Evolutionary conservation across 2,797 vertebrate genomes (phyloP).

Genomic region (Poeciliopsis gracilis): DNA sequence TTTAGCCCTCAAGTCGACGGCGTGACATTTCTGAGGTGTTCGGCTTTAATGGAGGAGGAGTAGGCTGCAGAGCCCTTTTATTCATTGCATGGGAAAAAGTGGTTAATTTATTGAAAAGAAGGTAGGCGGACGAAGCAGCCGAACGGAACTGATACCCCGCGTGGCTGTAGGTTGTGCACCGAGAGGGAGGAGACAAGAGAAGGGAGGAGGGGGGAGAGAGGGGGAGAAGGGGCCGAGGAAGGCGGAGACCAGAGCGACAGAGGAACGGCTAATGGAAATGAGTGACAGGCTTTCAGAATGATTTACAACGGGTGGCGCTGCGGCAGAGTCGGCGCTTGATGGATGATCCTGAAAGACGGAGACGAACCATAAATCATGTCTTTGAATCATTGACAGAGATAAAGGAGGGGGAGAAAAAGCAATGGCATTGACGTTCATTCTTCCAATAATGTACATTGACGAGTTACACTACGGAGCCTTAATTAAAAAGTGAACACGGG

Average conservation of each 20-base stretch:
- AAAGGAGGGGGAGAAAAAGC: slow-evolving; percentile 98
- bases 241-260: slow-evolving; percentile 81
- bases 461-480: slow-evolving; percentile 99
- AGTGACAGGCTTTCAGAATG: slow-evolving; percentile 99
- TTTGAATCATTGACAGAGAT: slow-evolving; percentile 99
- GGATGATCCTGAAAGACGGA: slow-evolving; percentile 99
- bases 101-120: slow-evolving; percentile 85
- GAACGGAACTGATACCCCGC: slow-evolving; percentile 82
- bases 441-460: slow-evolving; percentile 99
- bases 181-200: slow-evolving; percentile 53
- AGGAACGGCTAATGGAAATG: slow-evolving; percentile 97
- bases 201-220: neutral
- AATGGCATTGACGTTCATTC: slow-evolving; percentile 99
- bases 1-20: slow-evolving; percentile 68
- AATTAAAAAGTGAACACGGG: slow-evolving; percentile 95
- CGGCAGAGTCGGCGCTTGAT: slow-evolving; percentile 97
- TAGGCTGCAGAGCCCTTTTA: slow-evolving; percentile 68
- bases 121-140: slow-evolving; percentile 79
- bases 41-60: slow-evolving; percentile 79
- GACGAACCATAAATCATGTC: slow-evolving; percentile 99
- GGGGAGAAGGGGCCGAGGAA: slow-evolving; percentile 64
- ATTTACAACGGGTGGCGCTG: slow-evolving; percentile 99
- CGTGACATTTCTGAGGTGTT: slow-evolving; percentile 74
- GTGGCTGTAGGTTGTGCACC: slow-evolving; percentile 77
- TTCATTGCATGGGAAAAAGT: slow-evolving; percentile 78